phyloP scores from a whole-genome alignment of 23 tunicate species.

The Styela plicata region DNA sequence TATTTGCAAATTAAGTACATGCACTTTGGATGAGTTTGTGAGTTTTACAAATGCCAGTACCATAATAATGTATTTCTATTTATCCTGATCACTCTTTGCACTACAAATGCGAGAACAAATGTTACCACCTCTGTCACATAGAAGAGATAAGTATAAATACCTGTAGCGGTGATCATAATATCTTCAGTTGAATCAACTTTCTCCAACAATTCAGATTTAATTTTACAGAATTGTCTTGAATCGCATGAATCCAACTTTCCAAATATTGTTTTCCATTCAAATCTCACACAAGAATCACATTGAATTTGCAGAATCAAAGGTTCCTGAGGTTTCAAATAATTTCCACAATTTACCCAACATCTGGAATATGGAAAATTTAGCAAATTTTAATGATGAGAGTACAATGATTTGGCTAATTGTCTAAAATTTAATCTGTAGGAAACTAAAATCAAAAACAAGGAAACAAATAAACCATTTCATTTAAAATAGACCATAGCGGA shows the following conservation, averaged over 20 bases:
- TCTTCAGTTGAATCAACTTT: neutral
- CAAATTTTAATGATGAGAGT: too few species aligned
- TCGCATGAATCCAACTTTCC: neutral
- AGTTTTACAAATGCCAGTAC: too few species aligned
- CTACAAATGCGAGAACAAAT: too few species aligned
- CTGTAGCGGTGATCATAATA: neutral
- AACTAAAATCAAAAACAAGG: neutral
- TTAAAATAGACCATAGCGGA: too few species aligned
- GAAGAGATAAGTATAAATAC: neutral
- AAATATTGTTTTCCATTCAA: conserved; percentile 2
- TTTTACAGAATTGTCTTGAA: neutral
- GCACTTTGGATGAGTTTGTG: too few species aligned
- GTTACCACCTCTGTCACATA: too few species aligned
- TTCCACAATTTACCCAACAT: conserved; percentile 18
- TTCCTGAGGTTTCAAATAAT: conserved; percentile 1
- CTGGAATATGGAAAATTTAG: neutral
- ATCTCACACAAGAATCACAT: conserved; percentile 6
- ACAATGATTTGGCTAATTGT: too few species aligned
- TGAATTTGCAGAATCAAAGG: conserved; percentile 14
- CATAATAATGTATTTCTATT: too few species aligned
- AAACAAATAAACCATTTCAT: too few species aligned
- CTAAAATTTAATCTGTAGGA: too few species aligned
- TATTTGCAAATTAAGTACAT: too few species aligned
- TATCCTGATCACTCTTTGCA: too few species aligned
- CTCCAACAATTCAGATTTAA: neutral